A percentile compares a stretch with the other conserved stretches of the same genome.
These are phyloP conservation scores for Pan troglodytes DNA, from an alignment of 2,113 vertebrate genomes.

Conservation along the genomic window NHGRI_mPanTro3-v2.1_pri NC_072409.2:44954001-44954500, in stretches of 20 bases:
- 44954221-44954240: neutral
- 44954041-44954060: neutral
- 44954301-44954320: neutral
- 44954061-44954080: neutral
- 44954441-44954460: neutral
- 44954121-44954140: neutral
- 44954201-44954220: neutral
- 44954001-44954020: neutral
- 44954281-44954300: neutral
- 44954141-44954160: neutral
- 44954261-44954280: neutral
- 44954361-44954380: neutral
- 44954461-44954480: neutral
- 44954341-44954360: neutral
- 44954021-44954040: neutral
- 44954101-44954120: neutral
- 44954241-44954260: neutral
- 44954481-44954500: neutral
- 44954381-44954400: neutral
- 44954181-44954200: neutral
- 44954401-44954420: neutral
- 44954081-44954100: neutral
- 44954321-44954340: neutral
- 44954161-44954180: constrained; percentile 10
- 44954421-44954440: neutral